phyloP scores from a whole-genome alignment of 2,888 invertebrate species.

The Lordiphosa fenestrarum region DNA sequence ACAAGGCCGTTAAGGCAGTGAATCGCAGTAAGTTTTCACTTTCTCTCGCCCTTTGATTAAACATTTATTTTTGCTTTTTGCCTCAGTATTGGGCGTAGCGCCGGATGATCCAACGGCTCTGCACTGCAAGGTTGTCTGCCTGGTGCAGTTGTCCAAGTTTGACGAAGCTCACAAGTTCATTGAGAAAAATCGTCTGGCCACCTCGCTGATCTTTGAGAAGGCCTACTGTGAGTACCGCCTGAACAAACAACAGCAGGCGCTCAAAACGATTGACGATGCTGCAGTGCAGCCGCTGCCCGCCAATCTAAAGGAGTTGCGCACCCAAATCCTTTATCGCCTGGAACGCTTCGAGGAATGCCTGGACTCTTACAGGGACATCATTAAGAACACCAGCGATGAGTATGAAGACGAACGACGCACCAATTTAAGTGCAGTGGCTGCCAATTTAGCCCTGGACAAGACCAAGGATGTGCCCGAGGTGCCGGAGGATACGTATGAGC shows the following conservation, averaged over 20 bases:
- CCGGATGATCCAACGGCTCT: constrained; percentile 93
- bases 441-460: constrained; percentile 84
- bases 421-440: constrained; percentile 95
- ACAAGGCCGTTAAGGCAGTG: constrained; percentile 93
- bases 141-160: constrained; percentile 93
- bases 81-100: constrained; percentile 89
- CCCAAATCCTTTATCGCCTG: constrained; percentile 93
- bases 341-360: constrained; percentile 94
- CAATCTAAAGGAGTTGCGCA: constrained; percentile 90
- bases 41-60: not conserved
- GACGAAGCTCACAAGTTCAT: constrained; percentile 90
- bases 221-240: constrained; percentile 96
- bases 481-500: constrained; percentile 90
- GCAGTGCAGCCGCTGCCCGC: constrained; percentile 82
- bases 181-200: constrained; percentile 80
- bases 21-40: constrained; percentile 89
- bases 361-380: constrained; percentile 91
- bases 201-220: constrained; percentile 90
- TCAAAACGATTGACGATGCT: constrained; percentile 87
- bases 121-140: constrained; percentile 94
- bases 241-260: constrained; percentile 91
- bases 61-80: not conserved
- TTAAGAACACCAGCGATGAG: constrained; percentile 95
- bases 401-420: constrained; percentile 97
- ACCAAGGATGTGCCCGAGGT: constrained; percentile 82